A percentile compares a stretch with the other conserved stretches of the same genome.
phyloP scores from a whole-genome alignment of 2,888 invertebrate genomes.

The Acrobasis suavella region DNA sequence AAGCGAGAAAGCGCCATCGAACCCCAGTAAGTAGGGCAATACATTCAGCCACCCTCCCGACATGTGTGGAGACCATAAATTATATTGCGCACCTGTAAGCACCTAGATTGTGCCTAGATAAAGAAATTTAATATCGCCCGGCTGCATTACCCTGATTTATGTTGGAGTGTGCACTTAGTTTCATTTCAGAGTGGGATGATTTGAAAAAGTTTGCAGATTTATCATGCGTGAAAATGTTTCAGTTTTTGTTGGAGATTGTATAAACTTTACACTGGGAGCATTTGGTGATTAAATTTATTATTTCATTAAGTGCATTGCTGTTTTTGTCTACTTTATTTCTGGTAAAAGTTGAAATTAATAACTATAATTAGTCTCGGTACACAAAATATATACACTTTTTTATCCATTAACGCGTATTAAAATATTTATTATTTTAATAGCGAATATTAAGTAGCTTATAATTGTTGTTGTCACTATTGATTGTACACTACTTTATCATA shows the following conservation, averaged over 20 bases:
- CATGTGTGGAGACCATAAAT: conserved; percentile 71
- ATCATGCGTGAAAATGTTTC: not conserved
- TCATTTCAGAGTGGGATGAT: conserved; percentile 27
- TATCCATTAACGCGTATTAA: too few species aligned
- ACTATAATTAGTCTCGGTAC: too few species aligned
- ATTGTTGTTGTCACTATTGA: too few species aligned
- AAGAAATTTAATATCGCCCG: conserved; percentile 66
- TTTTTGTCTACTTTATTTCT: too few species aligned
- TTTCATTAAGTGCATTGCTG: too few species aligned
- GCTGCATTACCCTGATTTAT: conserved; percentile 57
- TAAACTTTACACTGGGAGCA: too few species aligned
- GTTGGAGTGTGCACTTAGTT: conserved; percentile 42
- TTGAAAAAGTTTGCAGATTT: conserved; percentile 25
- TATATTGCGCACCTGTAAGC: conserved; percentile 69
- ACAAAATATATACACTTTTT: too few species aligned
- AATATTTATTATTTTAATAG: too few species aligned
- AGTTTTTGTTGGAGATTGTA: not conserved
- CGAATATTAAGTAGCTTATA: too few species aligned
- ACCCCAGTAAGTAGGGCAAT: conserved; percentile 67
- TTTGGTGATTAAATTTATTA: too few species aligned
- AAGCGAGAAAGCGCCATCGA: conserved; percentile 57
- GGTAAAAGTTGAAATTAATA: too few species aligned
- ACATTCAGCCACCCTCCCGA: conserved; percentile 63
- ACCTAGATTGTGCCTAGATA: conserved; percentile 68
- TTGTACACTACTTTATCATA: not conserved